These are phyloP conservation scores for Montifringilla adamsi DNA, from an alignment of 2,113 vertebrate genomes.

Conservation along the genomic window DNA sequence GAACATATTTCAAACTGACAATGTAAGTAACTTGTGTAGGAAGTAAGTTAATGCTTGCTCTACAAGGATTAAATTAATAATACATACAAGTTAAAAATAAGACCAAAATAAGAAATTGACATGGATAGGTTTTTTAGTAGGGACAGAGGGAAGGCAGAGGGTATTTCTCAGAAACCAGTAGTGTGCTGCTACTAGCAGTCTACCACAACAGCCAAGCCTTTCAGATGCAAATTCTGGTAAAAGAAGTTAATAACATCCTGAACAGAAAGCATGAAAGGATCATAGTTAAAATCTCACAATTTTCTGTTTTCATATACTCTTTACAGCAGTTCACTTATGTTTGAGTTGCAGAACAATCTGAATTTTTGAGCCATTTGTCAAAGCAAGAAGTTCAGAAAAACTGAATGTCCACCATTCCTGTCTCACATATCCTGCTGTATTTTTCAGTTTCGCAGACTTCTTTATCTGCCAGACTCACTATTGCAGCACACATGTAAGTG, in stretches of 20 bases:
- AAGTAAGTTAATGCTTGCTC: constrained; percentile 20
- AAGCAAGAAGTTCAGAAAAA: neutral
- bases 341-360: neutral
- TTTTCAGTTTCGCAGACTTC: neutral
- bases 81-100: constrained; percentile 13
- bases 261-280: neutral
- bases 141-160: neutral
- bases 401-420: neutral
- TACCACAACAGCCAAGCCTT: neutral
- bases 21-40: constrained; percentile 1
- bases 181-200: neutral
- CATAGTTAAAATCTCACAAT: neutral
- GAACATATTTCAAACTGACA: constrained; percentile 31
- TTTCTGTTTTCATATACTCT: neutral
- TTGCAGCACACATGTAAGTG: neutral
- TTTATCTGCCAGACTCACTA: neutral
- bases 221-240: neutral
- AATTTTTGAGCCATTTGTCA: neutral
- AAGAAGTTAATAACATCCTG: neutral
- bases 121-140: neutral
- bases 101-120: neutral
- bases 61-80: constrained; percentile 21
- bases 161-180: neutral
- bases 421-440: neutral
- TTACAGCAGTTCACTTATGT: neutral